These are phyloP conservation scores for Procavia capensis DNA, from an alignment of 2,113 vertebrate species.

Conservation along the genomic window DNA sequence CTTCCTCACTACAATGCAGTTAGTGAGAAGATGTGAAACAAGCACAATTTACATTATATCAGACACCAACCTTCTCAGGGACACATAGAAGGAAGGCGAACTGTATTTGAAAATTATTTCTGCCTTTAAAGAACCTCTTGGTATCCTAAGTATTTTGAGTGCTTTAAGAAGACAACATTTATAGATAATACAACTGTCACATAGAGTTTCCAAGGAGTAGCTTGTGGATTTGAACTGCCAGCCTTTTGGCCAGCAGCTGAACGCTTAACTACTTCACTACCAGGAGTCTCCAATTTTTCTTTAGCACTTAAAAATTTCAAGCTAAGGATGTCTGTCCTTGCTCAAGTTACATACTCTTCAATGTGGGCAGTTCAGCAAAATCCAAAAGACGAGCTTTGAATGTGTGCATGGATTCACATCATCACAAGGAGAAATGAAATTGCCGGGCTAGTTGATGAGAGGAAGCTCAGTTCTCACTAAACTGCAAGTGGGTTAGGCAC, in stretches of 20 bases:
- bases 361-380: constrained; percentile 39
- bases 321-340: constrained; percentile 48
- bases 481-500: background rate
- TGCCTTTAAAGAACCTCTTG: background rate
- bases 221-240: too few relatives aligned
- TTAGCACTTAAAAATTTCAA: constrained; percentile 58
- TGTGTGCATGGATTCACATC: background rate
- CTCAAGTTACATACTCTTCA: constrained; percentile 60
- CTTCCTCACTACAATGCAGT: background rate
- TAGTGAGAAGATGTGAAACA: background rate
- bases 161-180: constrained; percentile 3
- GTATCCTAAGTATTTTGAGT: background rate
- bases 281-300: background rate
- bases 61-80: background rate
- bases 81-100: background rate
- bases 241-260: too few relatives aligned
- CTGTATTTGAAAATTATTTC: background rate
- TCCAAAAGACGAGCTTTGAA: constrained; percentile 56
- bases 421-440: background rate
- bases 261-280: too few relatives aligned
- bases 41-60: background rate
- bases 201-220: too few relatives aligned
- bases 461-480: constrained; percentile 6
- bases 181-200: too few relatives aligned
- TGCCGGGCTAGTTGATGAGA: constrained; percentile 3